phyloP scores from a whole-genome alignment of 2,797 vertebrate species.

The Limosa lapponica region DNA sequence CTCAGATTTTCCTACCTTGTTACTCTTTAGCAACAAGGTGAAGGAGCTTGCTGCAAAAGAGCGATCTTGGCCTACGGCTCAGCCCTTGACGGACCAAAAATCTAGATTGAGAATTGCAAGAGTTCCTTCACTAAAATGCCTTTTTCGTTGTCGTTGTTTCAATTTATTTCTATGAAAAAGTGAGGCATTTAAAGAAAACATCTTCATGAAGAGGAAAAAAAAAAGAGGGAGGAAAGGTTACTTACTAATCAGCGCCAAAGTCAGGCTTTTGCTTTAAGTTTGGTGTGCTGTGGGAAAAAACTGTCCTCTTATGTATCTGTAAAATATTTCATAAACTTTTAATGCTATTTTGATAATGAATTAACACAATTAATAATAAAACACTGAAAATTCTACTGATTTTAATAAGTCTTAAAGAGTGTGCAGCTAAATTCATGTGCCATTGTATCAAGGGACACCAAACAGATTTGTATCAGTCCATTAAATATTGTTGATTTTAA shows the following conservation, averaged over 20 bases:
- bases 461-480: neutral
- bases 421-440: neutral
- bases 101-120: neutral
- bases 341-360: neutral
- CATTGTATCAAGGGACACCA: neutral
- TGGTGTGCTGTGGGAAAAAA: neutral
- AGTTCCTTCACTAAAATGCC: neutral
- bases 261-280: neutral
- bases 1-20: neutral
- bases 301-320: neutral
- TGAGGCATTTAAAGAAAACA: neutral
- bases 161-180: neutral
- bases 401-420: neutral
- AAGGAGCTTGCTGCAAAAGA: neutral
- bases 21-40: rapidly evolving
- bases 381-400: neutral
- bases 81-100: neutral
- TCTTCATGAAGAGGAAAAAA: neutral
- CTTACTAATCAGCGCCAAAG: neutral
- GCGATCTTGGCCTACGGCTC: neutral
- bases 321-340: neutral
- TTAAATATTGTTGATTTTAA: neutral
- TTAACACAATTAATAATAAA: neutral
- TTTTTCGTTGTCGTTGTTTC: neutral
- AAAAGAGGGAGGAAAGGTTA: rapidly evolving